Evolutionary conservation across 1,140 invertebrate species (phyloP).

Genomic region (Paramacrobiotus metropolitanus): DNA sequence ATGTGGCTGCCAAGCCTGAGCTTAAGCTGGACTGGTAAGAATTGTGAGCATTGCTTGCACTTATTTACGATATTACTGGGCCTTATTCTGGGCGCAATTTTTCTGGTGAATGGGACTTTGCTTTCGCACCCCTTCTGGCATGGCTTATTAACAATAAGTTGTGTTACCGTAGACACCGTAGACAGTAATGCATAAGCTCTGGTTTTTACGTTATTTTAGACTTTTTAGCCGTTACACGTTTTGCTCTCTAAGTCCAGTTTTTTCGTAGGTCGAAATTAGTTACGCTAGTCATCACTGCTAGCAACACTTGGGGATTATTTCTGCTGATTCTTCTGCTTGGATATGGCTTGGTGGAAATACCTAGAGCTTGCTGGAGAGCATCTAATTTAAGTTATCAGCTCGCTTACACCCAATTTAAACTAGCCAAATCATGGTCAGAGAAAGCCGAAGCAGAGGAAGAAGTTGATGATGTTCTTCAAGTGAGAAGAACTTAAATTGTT

Average conservation of each 20-base stretch:
- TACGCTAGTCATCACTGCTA: conserved; percentile 49
- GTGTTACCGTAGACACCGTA: no score
- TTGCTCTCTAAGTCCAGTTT: background rate
- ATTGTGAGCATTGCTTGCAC: conserved; percentile 3
- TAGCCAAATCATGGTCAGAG: conserved; percentile 86
- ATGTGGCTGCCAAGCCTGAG: conserved; percentile 67
- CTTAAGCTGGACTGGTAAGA: conserved; percentile 61
- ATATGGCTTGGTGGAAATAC: conserved; percentile 87
- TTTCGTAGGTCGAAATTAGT: conserved; percentile 11
- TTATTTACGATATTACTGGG: no score
- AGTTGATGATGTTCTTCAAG: conserved; percentile 78
- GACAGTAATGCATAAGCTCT: no score
- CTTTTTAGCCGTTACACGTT: background rate
- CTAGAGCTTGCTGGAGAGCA: conserved; percentile 55
- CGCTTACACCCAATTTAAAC: conserved; percentile 76
- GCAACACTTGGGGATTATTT: conserved; percentile 97
- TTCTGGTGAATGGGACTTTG: no score
- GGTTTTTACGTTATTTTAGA: no score
- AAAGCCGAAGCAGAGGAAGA: conserved; percentile 88
- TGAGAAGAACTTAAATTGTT: no score
- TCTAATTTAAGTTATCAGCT: conserved; percentile 26
- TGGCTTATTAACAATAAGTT: no score
- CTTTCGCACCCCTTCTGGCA: no score
- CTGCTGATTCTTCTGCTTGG: conserved; percentile 76
- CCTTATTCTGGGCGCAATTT: no score